These are phyloP conservation scores for Drosophila setosimentum DNA, from an alignment of 2,888 invertebrate species.

Conservation along the genomic window DNA sequence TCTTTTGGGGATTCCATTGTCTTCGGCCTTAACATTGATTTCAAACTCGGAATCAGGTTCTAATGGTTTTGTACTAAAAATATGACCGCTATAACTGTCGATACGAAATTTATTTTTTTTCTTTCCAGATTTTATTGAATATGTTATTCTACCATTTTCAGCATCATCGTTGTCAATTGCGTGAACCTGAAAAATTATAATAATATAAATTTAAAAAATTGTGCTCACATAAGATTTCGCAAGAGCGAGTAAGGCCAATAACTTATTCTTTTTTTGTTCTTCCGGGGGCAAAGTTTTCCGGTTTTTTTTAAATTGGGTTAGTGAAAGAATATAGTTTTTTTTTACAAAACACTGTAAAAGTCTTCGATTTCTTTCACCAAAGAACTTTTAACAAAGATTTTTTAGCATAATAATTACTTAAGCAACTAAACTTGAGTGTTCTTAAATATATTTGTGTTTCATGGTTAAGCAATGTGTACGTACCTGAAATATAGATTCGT, in stretches of 20 bases:
- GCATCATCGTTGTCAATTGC: conserved; percentile 94
- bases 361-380: background rate
- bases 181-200: conserved; percentile 82
- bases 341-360: background rate
- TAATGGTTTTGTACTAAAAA: conserved; percentile 91
- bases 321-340: background rate
- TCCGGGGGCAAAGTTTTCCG: too few species aligned
- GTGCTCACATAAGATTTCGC: background rate
- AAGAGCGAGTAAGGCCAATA: background rate
- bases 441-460: too few species aligned
- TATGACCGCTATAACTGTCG: conserved; percentile 92
- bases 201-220: background rate
- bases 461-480: background rate
- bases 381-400: background rate
- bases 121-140: conserved; percentile 92
- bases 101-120: conserved; percentile 93
- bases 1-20: conserved; percentile 91
- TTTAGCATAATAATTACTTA: background rate
- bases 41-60: conserved; percentile 87
- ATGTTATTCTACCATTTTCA: conserved; percentile 92
- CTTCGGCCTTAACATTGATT: conserved; percentile 88
- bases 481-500: conserved; percentile 88
- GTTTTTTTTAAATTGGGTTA: too few species aligned
- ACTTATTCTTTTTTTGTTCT: background rate
- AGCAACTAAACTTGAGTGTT: too few species aligned